Conservation (phyloP, 2,113 vertebrate genomes). For the Anseranas semipalmata region DNA sequence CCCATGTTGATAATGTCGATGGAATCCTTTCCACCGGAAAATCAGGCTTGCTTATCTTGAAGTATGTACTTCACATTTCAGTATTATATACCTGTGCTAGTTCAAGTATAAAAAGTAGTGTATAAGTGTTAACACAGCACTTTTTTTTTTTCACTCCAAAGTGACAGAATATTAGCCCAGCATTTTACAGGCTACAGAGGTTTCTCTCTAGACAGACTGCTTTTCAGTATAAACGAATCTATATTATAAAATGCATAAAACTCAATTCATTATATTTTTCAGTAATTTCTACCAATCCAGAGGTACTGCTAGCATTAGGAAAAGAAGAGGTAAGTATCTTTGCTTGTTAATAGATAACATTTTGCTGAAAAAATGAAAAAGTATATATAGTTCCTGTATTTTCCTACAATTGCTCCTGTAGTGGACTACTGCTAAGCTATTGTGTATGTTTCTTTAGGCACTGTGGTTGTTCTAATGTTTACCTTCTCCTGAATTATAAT, state of each 20-base stretch:
- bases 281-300: slow-evolving; percentile 70
- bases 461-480: background rate
- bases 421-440: background rate
- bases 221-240: background rate
- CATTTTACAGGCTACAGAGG: background rate
- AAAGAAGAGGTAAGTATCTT: slow-evolving; percentile 76
- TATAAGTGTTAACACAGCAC: background rate
- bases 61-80: background rate
- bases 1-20: background rate
- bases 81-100: background rate
- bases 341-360: background rate
- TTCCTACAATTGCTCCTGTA: background rate
- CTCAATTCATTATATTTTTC: slow-evolving; percentile 46
- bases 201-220: background rate
- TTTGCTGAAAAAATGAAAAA: background rate
- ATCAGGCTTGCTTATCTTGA: background rate
- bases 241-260: background rate
- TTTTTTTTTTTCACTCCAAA: background rate
- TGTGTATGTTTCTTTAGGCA: background rate
- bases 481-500: background rate
- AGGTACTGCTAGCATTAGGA: slow-evolving; percentile 68
- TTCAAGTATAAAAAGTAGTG: background rate
- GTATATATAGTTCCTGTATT: background rate
- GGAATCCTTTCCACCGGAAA: background rate
- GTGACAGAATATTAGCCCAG: background rate